These are phyloP conservation scores for Pedionomus torquatus DNA, from an alignment of 2,113 vertebrate species.

Conservation along the genomic window DNA sequence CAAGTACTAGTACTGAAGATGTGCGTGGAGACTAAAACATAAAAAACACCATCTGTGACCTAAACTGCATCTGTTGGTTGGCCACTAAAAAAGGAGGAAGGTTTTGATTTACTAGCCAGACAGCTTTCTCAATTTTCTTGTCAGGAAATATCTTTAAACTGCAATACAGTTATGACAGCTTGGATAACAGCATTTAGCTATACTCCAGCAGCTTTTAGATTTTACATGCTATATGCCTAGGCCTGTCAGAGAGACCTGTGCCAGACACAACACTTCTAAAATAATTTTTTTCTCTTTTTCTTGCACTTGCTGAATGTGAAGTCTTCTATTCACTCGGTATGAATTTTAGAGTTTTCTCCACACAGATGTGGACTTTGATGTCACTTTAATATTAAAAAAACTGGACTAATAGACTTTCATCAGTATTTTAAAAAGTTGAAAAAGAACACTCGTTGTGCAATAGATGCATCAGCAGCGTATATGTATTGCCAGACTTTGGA, in stretches of 20 bases:
- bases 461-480: not conserved
- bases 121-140: slow-evolving; percentile 76
- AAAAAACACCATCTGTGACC: slow-evolving; percentile 58
- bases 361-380: not conserved
- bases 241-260: slow-evolving; percentile 71
- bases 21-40: not conserved
- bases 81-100: slow-evolving; percentile 55
- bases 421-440: not conserved
- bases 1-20: slow-evolving; percentile 25
- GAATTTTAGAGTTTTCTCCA: not conserved
- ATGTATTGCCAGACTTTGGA: not conserved
- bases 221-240: slow-evolving; percentile 68
- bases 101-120: slow-evolving; percentile 73
- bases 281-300: slow-evolving; percentile 20
- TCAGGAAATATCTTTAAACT: slow-evolving; percentile 77
- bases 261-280: slow-evolving; percentile 68
- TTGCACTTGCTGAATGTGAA: slow-evolving; percentile 50
- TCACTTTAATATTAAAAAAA: not conserved
- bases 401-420: not conserved
- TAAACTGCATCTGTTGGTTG: slow-evolving; percentile 61
- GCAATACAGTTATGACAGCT: slow-evolving; percentile 76
- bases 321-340: slow-evolving; percentile 13
- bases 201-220: slow-evolving; percentile 73
- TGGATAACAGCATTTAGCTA: slow-evolving; percentile 74
- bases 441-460: not conserved